Evolutionary conservation across 2,113 vertebrate genomes (phyloP).

Genomic region (Cryptomyrus ogoouensis): DNA sequence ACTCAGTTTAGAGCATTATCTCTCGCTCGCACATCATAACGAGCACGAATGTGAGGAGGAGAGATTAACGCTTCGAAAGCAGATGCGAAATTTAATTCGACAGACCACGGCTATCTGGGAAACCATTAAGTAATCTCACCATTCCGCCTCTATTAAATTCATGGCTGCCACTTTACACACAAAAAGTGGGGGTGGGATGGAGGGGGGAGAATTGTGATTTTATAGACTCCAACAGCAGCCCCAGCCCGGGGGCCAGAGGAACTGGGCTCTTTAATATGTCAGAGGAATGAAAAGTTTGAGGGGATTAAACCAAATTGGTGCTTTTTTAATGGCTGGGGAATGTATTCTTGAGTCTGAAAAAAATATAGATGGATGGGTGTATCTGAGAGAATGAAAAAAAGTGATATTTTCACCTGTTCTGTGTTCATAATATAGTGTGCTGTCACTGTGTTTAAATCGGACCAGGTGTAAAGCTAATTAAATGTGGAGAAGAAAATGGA

Average conservation of each 20-base stretch:
- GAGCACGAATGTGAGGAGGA: conserved; percentile 74
- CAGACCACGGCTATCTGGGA: conserved; percentile 79
- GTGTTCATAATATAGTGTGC: conserved; percentile 39
- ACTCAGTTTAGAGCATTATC: conserved; percentile 88
- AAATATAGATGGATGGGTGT: conserved; percentile 43
- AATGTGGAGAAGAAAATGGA: conserved; percentile 42
- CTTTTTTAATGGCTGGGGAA: conserved; percentile 33
- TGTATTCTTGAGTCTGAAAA: conserved; percentile 67
- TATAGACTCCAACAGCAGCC: conserved; percentile 65
- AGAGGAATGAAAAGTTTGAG: conserved; percentile 84
- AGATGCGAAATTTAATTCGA: conserved; percentile 90
- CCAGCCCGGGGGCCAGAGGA: conserved; percentile 60
- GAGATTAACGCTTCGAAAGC: conserved; percentile 81
- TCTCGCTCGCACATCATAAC: conserved; percentile 78
- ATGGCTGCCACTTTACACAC: conserved; percentile 74
- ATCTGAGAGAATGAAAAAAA: conserved; percentile 60
- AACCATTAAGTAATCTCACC: conserved; percentile 92
- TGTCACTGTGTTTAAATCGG: conserved; percentile 48
- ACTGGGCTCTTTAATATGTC: conserved; percentile 78
- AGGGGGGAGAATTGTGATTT: conserved; percentile 62
- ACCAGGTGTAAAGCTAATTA: conserved; percentile 54
- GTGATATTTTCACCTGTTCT: conserved; percentile 62
- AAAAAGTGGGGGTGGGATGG: conserved; percentile 69
- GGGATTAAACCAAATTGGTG: conserved; percentile 63
- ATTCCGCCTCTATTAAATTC: conserved; percentile 82